A percentile compares a stretch with the other conserved stretches of the same genome.
Conservation (phyloP, 2,888 invertebrate species). For the Apotomis capreana region DNA sequence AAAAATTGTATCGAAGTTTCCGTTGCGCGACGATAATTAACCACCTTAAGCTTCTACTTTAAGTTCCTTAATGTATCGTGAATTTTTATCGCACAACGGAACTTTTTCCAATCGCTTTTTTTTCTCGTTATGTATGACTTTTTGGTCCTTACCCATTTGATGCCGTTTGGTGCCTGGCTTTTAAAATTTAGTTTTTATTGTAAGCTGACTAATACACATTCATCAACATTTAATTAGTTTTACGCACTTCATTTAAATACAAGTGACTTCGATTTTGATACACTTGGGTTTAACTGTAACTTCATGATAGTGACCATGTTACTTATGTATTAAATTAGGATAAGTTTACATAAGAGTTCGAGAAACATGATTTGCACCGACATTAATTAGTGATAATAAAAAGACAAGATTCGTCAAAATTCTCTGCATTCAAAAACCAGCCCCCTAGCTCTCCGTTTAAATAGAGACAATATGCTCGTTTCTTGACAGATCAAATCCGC, state of each 20-base stretch:
- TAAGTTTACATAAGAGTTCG: conserved; percentile 54
- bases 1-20: too few species aligned
- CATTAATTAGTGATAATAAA: background rate
- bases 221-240: conserved; percentile 24
- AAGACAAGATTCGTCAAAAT: too few species aligned
- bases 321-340: conserved; percentile 56
- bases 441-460: too few species aligned
- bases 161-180: conserved; percentile 71
- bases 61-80: too few species aligned
- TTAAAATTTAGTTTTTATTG: conserved; percentile 58
- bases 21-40: too few species aligned
- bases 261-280: conserved; percentile 25
- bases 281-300: conserved; percentile 37
- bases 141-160: conserved; percentile 44
- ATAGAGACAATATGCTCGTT: too few species aligned
- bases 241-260: conserved; percentile 14
- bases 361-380: conserved; percentile 10
- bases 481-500: too few species aligned
- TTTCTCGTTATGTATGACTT: too few species aligned
- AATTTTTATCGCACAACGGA: too few species aligned
- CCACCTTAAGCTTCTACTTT: too few species aligned
- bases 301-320: conserved; percentile 48
- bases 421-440: too few species aligned
- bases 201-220: conserved; percentile 54
- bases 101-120: too few species aligned